Percentiles rank a stretch among this genome's conserved stretches.
Conservation (phyloP, 1,140 invertebrate genomes). For the Heliothis virescens region DNA sequence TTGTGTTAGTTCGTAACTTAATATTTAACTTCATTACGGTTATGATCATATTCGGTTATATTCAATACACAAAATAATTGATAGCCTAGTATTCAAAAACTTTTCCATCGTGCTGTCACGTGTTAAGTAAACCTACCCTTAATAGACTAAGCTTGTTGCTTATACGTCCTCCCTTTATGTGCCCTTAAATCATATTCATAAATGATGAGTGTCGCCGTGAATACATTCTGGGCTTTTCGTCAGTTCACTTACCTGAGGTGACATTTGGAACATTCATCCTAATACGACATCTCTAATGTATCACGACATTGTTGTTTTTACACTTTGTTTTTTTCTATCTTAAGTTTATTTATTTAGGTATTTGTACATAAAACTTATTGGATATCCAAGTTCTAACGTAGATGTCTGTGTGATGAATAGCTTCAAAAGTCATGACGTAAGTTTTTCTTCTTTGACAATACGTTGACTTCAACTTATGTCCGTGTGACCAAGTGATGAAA, state of each 20-base stretch:
- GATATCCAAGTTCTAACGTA: too few relatives aligned
- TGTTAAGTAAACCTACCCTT: constrained; percentile 22
- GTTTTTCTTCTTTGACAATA: too few relatives aligned
- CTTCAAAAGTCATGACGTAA: too few relatives aligned
- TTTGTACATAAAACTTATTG: background rate
- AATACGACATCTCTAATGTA: constrained; percentile 37
- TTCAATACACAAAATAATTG: background rate
- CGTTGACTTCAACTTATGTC: too few relatives aligned
- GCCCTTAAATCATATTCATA: constrained; percentile 51
- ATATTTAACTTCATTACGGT: background rate
- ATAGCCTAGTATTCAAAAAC: background rate
- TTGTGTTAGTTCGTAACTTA: background rate
- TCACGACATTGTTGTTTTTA: constrained; percentile 16
- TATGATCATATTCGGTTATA: background rate
- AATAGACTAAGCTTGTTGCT: constrained; percentile 38
- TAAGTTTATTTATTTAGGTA: background rate
- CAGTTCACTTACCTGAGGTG: constrained; percentile 15
- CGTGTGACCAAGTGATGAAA: too few relatives aligned
- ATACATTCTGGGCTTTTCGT: constrained; percentile 38
- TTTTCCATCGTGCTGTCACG: background rate
- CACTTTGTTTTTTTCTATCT: background rate
- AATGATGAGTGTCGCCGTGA: constrained; percentile 46
- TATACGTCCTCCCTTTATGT: constrained; percentile 35
- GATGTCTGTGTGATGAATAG: too few relatives aligned
- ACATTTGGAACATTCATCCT: constrained; percentile 47